phyloP scores from a whole-genome alignment of 2,797 vertebrate genomes.

The Carapus acus region DNA sequence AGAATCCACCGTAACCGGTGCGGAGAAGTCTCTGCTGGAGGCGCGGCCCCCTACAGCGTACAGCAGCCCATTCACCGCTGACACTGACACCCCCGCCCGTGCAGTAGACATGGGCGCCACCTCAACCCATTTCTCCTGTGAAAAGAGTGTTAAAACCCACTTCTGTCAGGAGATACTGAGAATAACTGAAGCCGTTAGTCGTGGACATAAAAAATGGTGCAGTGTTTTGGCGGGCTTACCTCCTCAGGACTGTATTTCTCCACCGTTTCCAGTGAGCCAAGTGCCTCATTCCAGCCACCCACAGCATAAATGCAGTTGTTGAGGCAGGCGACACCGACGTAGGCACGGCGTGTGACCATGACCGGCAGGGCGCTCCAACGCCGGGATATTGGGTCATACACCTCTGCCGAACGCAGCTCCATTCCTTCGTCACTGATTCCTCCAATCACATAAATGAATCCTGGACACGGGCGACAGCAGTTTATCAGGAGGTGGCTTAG shows the following conservation, averaged over 20 bases:
- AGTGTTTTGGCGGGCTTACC: too few relatives aligned
- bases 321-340: constrained; percentile 88
- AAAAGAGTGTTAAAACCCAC: too few relatives aligned
- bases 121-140: constrained; percentile 91
- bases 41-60: constrained; percentile 89
- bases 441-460: constrained; percentile 91
- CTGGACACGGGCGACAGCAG: constrained; percentile 54
- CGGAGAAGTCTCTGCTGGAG: constrained; percentile 87
- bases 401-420: constrained; percentile 87
- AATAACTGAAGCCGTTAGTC: too few relatives aligned
- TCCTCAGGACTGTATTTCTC: constrained; percentile 95
- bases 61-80: constrained; percentile 88
- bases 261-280: constrained; percentile 87
- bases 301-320: constrained; percentile 92
- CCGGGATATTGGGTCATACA: constrained; percentile 87
- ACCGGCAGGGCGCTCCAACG: constrained; percentile 89
- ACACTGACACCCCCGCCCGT: constrained; percentile 87
- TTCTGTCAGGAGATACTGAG: too few relatives aligned
- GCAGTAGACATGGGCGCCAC: constrained; percentile 88
- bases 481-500: too few relatives aligned
- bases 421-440: constrained; percentile 89
- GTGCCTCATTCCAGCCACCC: constrained; percentile 91
- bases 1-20: constrained; percentile 90
- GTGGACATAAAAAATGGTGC: too few relatives aligned
- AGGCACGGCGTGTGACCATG: constrained; percentile 86